A percentile compares a stretch with the other conserved stretches of the same genome.
phyloP scores from a whole-genome alignment of 2,888 invertebrate genomes.

The Nycteola revayana region DNA sequence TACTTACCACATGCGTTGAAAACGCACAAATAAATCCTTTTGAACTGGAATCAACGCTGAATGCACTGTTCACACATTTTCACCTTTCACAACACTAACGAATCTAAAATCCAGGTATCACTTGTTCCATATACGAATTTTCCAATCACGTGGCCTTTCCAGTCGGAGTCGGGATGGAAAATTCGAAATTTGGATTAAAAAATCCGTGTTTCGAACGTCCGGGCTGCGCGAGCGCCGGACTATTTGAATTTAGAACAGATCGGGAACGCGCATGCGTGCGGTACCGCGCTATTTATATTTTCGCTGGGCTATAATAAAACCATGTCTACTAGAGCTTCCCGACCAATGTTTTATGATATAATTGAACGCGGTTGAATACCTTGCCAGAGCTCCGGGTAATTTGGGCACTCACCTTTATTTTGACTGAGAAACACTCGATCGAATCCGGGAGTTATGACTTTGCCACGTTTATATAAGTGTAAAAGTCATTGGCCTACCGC shows the following conservation, averaged over 20 bases:
- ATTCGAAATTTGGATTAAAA: conserved; percentile 38
- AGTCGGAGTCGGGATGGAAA: conserved; percentile 59
- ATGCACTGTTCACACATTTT: conserved; percentile 72
- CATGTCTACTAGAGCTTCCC: conserved; percentile 38
- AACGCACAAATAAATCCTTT: conserved; percentile 48
- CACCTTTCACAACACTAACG: conserved; percentile 48
- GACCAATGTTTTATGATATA: conserved; percentile 12
- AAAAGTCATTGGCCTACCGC: conserved; percentile 10
- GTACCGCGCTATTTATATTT: conserved; percentile 61
- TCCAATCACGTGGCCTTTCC: conserved; percentile 62
- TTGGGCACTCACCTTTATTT: conserved; percentile 38
- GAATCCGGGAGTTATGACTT: conserved; percentile 38
- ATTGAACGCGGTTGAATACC: conserved; percentile 12
- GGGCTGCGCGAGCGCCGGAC: conserved; percentile 65
- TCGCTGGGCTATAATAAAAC: conserved; percentile 55
- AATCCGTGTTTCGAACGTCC: conserved; percentile 54
- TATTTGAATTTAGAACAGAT: conserved; percentile 63
- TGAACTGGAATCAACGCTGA: conserved; percentile 50
- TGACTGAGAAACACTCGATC: conserved; percentile 44
- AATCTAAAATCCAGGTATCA: conserved; percentile 33
- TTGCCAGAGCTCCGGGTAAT: conserved; percentile 31
- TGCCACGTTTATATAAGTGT: conserved; percentile 5
- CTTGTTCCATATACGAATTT: conserved; percentile 20
- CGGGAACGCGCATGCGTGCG: conserved; percentile 48
- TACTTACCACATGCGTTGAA: conserved; percentile 50